Evolutionary conservation across 92 coral and sea anemone genomes (phyloP), one percentile per base, ranked within the genome.

Genomic region (Ricordea florida): DNA sequence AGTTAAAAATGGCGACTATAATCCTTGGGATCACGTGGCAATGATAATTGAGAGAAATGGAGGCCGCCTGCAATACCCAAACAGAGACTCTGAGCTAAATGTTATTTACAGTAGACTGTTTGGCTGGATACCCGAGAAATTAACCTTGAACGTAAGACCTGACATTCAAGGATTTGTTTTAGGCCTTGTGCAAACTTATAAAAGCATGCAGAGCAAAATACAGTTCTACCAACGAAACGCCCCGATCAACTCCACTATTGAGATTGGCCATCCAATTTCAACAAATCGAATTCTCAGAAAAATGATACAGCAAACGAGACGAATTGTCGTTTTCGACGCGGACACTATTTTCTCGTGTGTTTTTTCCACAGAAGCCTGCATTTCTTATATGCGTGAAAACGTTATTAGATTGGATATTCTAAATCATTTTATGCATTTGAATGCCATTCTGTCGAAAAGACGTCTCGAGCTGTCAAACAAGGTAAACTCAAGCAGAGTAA

Each of bases 51-150:
- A 80, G 49, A 44, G 16, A 17, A 71, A 60, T 1, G 80, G 85
- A 10, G 87, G 81, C 4, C 18, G 20, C 5, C 50, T 81, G 67
- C 71, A 31, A 8, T 74, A 80, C 20, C 91, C 91, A 0, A 56
- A 16, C 7, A 50, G 36, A 13, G 58, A 59, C 16, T 69, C 77
- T 9, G 91, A 86, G 23, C 74, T 66, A 15, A 57, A n/a, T 26
- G 15, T 83, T 22, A 69, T 68, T 1, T 50, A 29, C 41, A 83
- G 67, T 46, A 22, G 28, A 6, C 21, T 76, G n/a, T 68, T 45
- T 10, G 42, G 45, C 41, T 24, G 33, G 23, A 32, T 28, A 50
- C 74, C 83, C 1, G 11, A 7, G 24, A 42, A 56, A n/a, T 29
- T 51, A 7, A 52, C 24, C 5, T 1, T 63, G 11, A 29, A 64